phyloP scores from a whole-genome alignment of 2,888 invertebrate species.

The Dryomyza anilis region DNA sequence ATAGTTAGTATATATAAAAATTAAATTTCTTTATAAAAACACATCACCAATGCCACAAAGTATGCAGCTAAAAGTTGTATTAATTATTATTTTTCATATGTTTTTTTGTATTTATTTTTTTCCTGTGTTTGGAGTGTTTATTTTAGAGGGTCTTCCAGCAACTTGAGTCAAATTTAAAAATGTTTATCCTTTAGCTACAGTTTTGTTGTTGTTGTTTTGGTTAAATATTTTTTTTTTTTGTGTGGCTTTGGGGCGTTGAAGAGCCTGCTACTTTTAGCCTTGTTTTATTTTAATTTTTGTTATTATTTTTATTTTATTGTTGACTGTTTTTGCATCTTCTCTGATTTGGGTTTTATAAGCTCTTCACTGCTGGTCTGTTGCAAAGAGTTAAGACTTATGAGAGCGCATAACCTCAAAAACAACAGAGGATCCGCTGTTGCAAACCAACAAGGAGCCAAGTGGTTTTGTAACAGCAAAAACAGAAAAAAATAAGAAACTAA shows the following conservation, averaged over 20 bases:
- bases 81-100: background rate
- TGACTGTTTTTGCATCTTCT: background rate
- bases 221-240: background rate
- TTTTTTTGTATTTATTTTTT: background rate
- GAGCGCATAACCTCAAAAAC: conserved; percentile 24
- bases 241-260: background rate
- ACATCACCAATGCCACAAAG: no score
- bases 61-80: no score
- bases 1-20: no score
- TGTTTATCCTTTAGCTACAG: background rate
- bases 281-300: no score
- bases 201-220: background rate
- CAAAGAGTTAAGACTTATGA: conserved; percentile 12
- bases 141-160: background rate
- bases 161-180: background rate
- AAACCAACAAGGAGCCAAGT: background rate
- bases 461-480: no score
- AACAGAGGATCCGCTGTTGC: conserved; percentile 10
- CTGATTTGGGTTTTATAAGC: conserved; percentile 23
- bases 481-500: no score
- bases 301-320: conserved; percentile 7
- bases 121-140: background rate
- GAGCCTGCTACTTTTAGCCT: background rate
- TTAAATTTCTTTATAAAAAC: no score
- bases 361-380: background rate